phyloP scores from a whole-genome alignment of 2,888 invertebrate genomes.

The Sinohyriopsis cumingii region DNA sequence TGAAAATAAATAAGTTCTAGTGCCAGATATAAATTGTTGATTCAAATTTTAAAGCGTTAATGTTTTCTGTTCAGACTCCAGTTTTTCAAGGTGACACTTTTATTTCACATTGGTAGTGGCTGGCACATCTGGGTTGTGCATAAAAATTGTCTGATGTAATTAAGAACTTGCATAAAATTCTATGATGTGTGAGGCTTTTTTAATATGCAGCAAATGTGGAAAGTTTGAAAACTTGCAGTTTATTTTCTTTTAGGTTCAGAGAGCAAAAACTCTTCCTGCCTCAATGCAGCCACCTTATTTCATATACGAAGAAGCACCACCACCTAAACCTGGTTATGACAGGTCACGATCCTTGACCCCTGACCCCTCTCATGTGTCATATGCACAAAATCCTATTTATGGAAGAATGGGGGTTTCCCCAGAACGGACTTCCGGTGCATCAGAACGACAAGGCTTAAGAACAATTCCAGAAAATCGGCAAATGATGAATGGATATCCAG shows the following conservation, averaged over 20 bases:
- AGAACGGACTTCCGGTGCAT: constrained; percentile 36
- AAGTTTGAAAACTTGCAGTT: too few species aligned
- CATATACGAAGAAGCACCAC: constrained; percentile 38
- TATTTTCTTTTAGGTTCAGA: constrained; percentile 28
- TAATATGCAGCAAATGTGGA: too few species aligned
- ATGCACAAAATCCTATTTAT: constrained; percentile 54
- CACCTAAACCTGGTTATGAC: constrained; percentile 40
- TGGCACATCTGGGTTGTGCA: too few species aligned
- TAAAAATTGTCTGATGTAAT: too few species aligned
- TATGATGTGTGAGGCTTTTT: too few species aligned
- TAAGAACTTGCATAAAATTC: too few species aligned
- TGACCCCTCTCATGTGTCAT: constrained; percentile 47
- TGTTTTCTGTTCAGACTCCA: too few species aligned
- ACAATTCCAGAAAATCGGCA: constrained; percentile 62
- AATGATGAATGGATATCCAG: constrained; percentile 41
- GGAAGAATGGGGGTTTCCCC: constrained; percentile 43
- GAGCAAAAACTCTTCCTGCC: constrained; percentile 44
- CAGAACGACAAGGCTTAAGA: constrained; percentile 51
- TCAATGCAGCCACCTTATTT: constrained; percentile 44
- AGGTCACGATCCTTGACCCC: constrained; percentile 59
- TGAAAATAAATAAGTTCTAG: too few species aligned
- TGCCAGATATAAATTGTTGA: too few species aligned
- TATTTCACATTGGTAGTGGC: too few species aligned
- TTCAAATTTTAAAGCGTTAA: too few species aligned
- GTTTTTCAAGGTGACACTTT: too few species aligned